Base-by-base conservation (phyloP, 2,888 invertebrate genomes). In the Scaptomyza polygonia region DNA sequence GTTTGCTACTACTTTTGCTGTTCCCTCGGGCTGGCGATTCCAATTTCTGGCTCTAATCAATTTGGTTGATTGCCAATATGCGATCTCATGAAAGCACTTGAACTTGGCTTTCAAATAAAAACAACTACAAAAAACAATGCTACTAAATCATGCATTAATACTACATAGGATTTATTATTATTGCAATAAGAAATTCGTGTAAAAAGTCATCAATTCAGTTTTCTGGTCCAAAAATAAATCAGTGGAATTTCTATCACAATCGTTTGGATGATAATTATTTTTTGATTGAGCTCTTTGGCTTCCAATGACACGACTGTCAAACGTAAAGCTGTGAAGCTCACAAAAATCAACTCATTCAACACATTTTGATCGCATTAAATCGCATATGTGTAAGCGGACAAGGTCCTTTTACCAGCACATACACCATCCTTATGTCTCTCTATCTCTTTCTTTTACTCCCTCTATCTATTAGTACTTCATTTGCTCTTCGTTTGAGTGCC, bases 51-150 rank as follows among this genome's bases (percentile, higher is more conserved):
- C 63, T 75, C 74, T 82, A 80, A 82, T 86, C 87, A 82, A 82
- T 86, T 86, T 80, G 61, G 70, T 72, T 86, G 84, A 82, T 80
- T 84, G 77, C 70, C 75, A 79, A 83, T 68, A 75, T 72, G 77
- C 71, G 27, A 32, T 16, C 18, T 47, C 44, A 3, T 9, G 9
- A 7, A 36, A 16, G 39, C 40, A 49, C 49, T 63, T 63, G 47
- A 57, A 43, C 42, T 18, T 27, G 29, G 5, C 29, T 34, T 21
- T 11, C 30, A n/a, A 7, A 11, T 1, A 5, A 45, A n/a, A 14
- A 32, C 3, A 21, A 4, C 5, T 5, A 25, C 25, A 25, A 21
- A 4, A 25, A 25, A 25, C 25, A 25, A 5, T 5, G 25, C 25
- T 25, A 5, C 5, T 25, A 5, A 25, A 25, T 25, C 25, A 25